Evolutionary conservation across 2,888 invertebrate genomes (phyloP).

Genomic region (Leptopterna dolabrata): DNA sequence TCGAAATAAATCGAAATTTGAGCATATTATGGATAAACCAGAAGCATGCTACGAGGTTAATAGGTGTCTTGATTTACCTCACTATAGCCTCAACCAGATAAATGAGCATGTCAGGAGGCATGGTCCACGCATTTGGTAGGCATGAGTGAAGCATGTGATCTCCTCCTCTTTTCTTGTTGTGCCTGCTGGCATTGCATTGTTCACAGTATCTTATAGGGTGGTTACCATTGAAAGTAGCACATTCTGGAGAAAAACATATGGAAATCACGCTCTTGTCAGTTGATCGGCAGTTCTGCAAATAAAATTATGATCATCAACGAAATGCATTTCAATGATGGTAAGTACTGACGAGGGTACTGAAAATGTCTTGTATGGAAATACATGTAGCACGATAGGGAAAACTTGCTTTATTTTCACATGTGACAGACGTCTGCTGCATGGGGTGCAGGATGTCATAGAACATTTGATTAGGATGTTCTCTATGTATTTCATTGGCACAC

Average conservation of each 20-base stretch:
- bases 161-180: constrained; percentile 86
- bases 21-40: no score
- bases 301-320: no score
- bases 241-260: constrained; percentile 96
- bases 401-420: constrained; percentile 91
- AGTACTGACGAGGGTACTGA: no score
- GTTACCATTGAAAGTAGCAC: constrained; percentile 95
- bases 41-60: no score
- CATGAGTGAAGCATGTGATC: constrained; percentile 93
- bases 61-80: constrained; percentile 77
- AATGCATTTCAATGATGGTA: no score
- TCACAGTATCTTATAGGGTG: constrained; percentile 94
- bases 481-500: constrained; percentile 92
- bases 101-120: constrained; percentile 88
- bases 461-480: constrained; percentile 85
- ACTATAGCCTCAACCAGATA: constrained; percentile 95
- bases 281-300: constrained; percentile 86
- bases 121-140: constrained; percentile 87
- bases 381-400: neutral
- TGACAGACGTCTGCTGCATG: constrained; percentile 93
- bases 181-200: constrained; percentile 89
- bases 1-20: no score
- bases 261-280: constrained; percentile 92
- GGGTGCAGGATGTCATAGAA: constrained; percentile 91
- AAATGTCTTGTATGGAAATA: no score